phyloP scores from a whole-genome alignment of 2,113 vertebrate species.

The Neolamprologus hecqui region DNA sequence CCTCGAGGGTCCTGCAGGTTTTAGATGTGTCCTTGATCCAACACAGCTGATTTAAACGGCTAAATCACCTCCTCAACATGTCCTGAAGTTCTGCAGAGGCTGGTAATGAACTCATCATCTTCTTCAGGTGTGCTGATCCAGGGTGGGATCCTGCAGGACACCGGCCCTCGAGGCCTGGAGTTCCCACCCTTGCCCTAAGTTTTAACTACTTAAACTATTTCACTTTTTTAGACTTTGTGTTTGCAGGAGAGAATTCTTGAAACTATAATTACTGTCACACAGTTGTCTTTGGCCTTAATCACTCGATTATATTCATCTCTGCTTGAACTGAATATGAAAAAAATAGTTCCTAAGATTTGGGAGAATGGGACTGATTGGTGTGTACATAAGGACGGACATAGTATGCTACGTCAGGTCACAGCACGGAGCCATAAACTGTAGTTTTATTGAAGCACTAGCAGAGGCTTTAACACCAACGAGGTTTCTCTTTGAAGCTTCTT shows the following conservation, averaged over 20 bases:
- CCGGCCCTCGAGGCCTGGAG: background rate
- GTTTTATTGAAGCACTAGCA: background rate
- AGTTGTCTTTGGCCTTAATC: background rate
- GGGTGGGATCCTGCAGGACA: background rate
- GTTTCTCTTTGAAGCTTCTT: background rate
- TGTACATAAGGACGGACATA: background rate
- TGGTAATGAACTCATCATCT: rapidly evolving
- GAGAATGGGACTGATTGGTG: background rate
- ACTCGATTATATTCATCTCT: background rate
- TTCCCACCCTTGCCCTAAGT: background rate
- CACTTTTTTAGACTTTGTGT: background rate
- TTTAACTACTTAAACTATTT: background rate
- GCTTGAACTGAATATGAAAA: background rate
- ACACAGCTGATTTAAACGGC: background rate
- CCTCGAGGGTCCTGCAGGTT: background rate
- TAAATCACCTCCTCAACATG: background rate
- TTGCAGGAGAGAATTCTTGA: background rate
- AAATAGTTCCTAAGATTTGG: background rate
- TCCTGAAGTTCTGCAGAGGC: background rate
- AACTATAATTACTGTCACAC: background rate
- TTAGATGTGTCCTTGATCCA: background rate
- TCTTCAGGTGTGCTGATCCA: background rate
- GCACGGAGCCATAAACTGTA: background rate
- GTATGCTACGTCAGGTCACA: background rate
- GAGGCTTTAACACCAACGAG: background rate